phyloP scores from a whole-genome alignment of 2,888 invertebrate species.

The Petrolisthes manimaculis region DNA sequence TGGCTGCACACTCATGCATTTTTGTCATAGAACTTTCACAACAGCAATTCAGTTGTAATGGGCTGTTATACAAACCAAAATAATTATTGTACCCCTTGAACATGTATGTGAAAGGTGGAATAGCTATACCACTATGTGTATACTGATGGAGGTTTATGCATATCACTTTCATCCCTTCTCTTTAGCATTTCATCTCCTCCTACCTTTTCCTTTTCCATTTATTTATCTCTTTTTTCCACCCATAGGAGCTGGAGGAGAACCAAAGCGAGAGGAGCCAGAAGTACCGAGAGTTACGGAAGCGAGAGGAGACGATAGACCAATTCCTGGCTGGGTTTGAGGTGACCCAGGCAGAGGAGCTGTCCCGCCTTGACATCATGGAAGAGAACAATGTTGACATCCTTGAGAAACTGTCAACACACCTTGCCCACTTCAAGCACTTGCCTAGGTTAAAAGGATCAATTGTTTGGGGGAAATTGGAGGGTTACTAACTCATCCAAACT shows the following conservation, averaged over 20 bases:
- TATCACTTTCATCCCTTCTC: too few species aligned
- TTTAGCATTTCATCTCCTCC: background rate
- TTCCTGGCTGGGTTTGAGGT: constrained; percentile 71
- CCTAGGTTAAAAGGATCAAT: constrained; percentile 66
- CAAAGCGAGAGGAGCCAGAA: constrained; percentile 81
- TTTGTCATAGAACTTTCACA: too few species aligned
- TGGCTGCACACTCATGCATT: too few species aligned
- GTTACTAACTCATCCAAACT: too few species aligned
- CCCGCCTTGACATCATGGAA: constrained; percentile 77
- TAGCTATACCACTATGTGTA: background rate
- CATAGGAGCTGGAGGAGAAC: constrained; percentile 77
- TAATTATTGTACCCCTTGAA: too few species aligned
- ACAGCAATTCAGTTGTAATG: too few species aligned
- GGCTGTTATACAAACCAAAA: too few species aligned
- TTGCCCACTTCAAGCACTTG: constrained; percentile 69
- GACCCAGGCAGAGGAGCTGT: constrained; percentile 75
- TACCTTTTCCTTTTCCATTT: background rate
- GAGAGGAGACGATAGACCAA: constrained; percentile 85
- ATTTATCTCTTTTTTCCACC: background rate
- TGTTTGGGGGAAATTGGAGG: too few species aligned
- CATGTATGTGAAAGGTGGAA: background rate
- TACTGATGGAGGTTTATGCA: background rate
- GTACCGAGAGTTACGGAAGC: constrained; percentile 82
- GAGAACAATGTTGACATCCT: constrained; percentile 77
- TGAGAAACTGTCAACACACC: constrained; percentile 78